These are phyloP conservation scores for Rhopilema esculentum DNA, from an alignment of 30 jellyfish, hydroid and myxozoan species.

Conservation along the genomic window DNA sequence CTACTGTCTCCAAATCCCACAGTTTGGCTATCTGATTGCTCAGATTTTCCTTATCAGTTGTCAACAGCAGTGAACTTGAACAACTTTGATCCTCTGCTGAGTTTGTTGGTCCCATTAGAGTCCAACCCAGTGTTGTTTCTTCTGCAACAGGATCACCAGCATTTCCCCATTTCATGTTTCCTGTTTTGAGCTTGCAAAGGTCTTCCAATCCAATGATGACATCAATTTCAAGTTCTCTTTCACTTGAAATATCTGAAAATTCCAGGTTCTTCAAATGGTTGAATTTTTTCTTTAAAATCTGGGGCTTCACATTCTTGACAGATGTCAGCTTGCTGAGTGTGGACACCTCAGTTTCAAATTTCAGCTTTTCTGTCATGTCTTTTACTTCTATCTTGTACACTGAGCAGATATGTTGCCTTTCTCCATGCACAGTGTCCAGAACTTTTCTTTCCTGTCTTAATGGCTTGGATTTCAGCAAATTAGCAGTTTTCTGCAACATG, in stretches of 20 bases:
- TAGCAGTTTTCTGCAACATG: constrained; percentile 1
- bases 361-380: not conserved
- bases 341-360: not conserved
- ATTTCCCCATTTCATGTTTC: constrained; percentile 18
- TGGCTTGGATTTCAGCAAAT: constrained; percentile 30
- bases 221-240: not conserved
- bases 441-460: constrained; percentile 24
- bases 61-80: constrained; percentile 6
- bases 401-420: constrained; percentile 42
- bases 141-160: constrained; percentile 37
- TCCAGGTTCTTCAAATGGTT: constrained; percentile 17
- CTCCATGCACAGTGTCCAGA: constrained; percentile 47
- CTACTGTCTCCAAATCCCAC: constrained; percentile 66
- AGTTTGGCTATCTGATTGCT: not conserved
- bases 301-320: constrained; percentile 27
- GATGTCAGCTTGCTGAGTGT: constrained; percentile 19
- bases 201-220: not conserved
- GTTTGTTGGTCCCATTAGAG: constrained; percentile 49
- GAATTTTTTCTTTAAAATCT: constrained; percentile 11
- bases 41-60: not conserved
- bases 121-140: constrained; percentile 44
- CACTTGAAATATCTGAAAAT: not conserved
- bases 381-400: not conserved
- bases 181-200: constrained; percentile 20
- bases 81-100: constrained; percentile 1